Percentiles rank a stretch among this genome's conserved stretches.
Conservation (phyloP, 2,113 vertebrate genomes). For the Echinops telfairi region DNA sequence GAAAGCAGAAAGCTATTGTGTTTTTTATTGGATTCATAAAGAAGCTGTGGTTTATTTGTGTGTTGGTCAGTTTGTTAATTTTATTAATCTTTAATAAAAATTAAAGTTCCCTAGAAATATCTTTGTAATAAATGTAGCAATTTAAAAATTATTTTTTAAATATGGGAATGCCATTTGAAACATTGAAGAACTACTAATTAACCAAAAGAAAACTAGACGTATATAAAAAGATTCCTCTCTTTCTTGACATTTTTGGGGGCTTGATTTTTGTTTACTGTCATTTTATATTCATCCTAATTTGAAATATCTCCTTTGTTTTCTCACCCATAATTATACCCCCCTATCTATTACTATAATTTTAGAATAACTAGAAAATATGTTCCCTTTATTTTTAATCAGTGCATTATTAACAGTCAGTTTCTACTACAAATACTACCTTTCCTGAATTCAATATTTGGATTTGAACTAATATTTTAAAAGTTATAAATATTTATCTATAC, state of each 20-base stretch:
- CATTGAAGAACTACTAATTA: slow-evolving; percentile 1
- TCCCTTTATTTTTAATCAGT: background rate
- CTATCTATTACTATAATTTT: slow-evolving; percentile 4
- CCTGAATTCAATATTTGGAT: slow-evolving; percentile 23
- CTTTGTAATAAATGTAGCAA: slow-evolving; percentile 1
- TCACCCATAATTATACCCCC: background rate
- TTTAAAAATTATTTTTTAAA: background rate
- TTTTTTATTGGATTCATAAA: background rate
- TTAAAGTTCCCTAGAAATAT: background rate
- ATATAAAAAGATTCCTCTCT: background rate
- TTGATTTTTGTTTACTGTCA: slow-evolving; percentile 28
- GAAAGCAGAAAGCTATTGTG: background rate
- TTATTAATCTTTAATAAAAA: background rate
- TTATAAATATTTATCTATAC: slow-evolving; percentile 21
- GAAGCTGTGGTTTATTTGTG: background rate
- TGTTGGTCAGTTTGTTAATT: background rate
- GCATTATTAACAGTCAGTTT: background rate
- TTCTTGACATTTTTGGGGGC: slow-evolving; percentile 31
- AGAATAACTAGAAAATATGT: background rate
- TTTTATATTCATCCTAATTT: slow-evolving; percentile 37
- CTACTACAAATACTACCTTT: background rate
- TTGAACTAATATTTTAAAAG: background rate
- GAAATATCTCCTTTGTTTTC: background rate
- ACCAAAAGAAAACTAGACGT: slow-evolving; percentile 4
- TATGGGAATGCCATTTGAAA: background rate